Conservation (phyloP, 2,797 vertebrate genomes). For the Girardinus metallicus region DNA sequence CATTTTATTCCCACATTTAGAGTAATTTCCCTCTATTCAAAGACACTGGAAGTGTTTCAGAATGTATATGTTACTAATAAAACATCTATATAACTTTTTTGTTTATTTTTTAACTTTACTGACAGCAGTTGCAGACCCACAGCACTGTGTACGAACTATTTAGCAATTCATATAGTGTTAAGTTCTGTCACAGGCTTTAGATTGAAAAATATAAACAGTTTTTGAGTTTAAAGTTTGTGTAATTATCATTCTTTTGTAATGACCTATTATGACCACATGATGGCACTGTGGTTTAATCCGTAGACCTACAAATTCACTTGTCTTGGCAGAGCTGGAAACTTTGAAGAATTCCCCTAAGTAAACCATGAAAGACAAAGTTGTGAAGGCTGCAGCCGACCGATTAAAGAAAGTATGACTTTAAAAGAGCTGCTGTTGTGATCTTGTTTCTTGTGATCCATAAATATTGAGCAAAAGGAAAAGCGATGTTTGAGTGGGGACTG, state of each 20-base stretch:
- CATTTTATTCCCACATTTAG: neutral
- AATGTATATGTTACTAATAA: neutral
- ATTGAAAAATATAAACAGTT: neutral
- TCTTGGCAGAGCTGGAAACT: conserved; percentile 60
- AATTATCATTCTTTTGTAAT: conserved; percentile 32
- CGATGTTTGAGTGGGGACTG: conserved; percentile 71
- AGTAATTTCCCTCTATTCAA: neutral
- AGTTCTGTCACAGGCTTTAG: neutral
- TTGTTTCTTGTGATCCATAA: conserved; percentile 78
- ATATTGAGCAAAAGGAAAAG: conserved; percentile 73
- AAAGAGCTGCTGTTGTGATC: conserved; percentile 75
- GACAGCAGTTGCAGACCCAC: conserved; percentile 1
- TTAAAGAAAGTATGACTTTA: conserved; percentile 65
- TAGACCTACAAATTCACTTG: conserved; percentile 15
- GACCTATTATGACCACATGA: conserved; percentile 56
- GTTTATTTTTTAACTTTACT: conserved; percentile 6
- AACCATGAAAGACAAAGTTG: conserved; percentile 71
- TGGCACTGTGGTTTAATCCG: conserved; percentile 77
- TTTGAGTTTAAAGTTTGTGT: neutral
- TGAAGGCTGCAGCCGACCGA: conserved; percentile 63
- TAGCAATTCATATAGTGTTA: neutral
- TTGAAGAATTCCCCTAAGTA: conserved; percentile 68
- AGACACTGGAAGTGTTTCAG: neutral
- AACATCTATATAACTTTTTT: neutral
- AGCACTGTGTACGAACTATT: conserved; percentile 10